These are phyloP conservation scores for Plebejus anna DNA, from an alignment of 2,888 invertebrate species.

Conservation along the genomic window DNA sequence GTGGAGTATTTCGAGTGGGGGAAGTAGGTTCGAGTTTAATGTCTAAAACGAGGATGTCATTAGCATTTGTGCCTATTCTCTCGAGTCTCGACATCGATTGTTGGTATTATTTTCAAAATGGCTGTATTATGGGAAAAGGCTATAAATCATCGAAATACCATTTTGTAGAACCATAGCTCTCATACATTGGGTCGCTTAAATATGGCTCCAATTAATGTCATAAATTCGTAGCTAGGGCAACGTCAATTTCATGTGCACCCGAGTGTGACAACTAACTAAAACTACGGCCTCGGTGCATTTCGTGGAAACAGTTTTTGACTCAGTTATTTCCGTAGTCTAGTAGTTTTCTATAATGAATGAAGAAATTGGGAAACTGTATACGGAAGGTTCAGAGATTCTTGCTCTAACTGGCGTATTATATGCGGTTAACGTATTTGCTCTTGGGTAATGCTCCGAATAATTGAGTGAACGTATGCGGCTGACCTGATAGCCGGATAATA, in stretches of 20 bases:
- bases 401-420: neutral
- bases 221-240: no score
- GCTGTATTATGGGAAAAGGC: neutral
- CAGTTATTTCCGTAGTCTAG: no score
- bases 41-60: neutral
- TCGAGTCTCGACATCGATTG: neutral
- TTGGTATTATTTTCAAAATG: neutral
- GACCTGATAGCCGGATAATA: neutral
- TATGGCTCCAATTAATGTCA: no score
- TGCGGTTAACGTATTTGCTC: neutral
- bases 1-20: conserved; percentile 10
- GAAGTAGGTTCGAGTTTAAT: neutral
- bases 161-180: no score
- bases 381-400: neutral
- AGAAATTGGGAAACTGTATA: neutral
- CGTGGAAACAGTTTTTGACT: no score
- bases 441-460: neutral
- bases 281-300: no score
- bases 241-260: no score
- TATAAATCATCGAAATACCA: no score
- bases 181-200: no score
- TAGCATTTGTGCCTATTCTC: conserved; percentile 3
- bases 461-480: neutral
- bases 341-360: neutral
- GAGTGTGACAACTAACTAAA: no score